Evolutionary conservation across 2,797 vertebrate species (phyloP), one percentile per base, ranked within the genome.

Genomic region (Danio kyathit): DNA sequence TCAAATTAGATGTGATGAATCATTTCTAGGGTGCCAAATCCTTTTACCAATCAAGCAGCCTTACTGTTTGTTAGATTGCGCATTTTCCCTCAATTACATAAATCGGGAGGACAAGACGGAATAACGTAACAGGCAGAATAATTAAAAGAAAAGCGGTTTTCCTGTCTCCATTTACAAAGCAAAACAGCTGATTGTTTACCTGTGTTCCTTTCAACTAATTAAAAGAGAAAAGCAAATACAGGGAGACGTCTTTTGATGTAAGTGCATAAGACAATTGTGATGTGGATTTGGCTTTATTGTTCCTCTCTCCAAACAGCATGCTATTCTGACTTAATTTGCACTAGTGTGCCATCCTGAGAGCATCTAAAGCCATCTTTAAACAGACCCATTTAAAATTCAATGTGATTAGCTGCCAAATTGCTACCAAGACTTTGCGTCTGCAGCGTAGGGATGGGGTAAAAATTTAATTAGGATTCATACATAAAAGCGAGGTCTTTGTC

Each of bases 391-490:
- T 95, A 95, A 95, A 95, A 95, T 95, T 92, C 94, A 94, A 94
- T 95, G 94, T 95, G 94, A 95, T 95, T 94, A 95, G 95, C 94
- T 94, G 93, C 94, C 94, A 95, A 95, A 95, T 94, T 95, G 93
- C 93, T 90, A 95, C 91, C 92, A 93, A 94, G 92, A 92, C 92
- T 93, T 90, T 89, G 89, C 92, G 90, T 89, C 89, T 89, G 92
- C 92, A 92, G 91, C 91, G 86, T 80, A 78, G 93, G 92, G 93
- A 92, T 88, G 91, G 92, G 91, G 86, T 90, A 92, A 92, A 92
- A 90, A 86, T 90, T 93, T 93, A 94, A 95, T 95, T 95, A 94
- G 93, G 91, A 93, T 95, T 93, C 91, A 88, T 88, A 92, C 92
- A 95, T 94, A 94, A 95, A 95, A 94, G 92, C 89, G 90, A 91